These are phyloP conservation scores for Nasonia giraulti DNA, from an alignment of 1,140 invertebrate species.

Conservation along the genomic window DNA sequence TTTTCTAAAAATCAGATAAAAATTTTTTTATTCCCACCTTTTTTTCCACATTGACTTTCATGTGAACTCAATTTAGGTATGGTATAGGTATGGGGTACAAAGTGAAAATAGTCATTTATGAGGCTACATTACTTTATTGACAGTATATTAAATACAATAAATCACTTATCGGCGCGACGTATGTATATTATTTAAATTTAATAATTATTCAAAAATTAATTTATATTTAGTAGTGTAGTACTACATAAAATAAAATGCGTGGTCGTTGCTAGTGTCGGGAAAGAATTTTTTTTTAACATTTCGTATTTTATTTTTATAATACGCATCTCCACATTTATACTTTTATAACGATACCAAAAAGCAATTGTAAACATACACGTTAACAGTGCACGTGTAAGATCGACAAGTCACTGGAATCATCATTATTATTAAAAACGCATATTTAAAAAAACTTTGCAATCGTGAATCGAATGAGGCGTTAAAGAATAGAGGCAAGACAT, in stretches of 20 bases:
- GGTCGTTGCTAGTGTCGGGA: slow-evolving; percentile 19
- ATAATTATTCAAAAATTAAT: slow-evolving; percentile 34
- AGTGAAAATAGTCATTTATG: background rate
- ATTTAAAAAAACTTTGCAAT: background rate
- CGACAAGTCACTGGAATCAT: slow-evolving; percentile 3
- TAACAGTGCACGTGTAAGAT: slow-evolving; percentile 21
- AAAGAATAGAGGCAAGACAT: background rate
- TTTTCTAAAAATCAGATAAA: no score
- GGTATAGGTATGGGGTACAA: background rate
- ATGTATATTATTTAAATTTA: slow-evolving; percentile 14
- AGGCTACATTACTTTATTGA: slow-evolving; percentile 56
- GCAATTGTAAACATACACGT: slow-evolving; percentile 5
- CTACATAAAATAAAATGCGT: slow-evolving; percentile 15
- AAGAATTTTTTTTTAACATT: slow-evolving; percentile 12
- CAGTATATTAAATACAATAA: slow-evolving; percentile 55
- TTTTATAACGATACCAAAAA: background rate
- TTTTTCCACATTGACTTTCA: no score
- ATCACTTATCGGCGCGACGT: slow-evolving; percentile 46
- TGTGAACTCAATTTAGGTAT: background rate
- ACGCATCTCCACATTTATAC: background rate
- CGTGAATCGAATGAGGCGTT: slow-evolving; percentile 4
- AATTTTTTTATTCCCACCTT: no score
- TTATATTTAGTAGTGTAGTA: slow-evolving; percentile 23
- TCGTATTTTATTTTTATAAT: background rate
- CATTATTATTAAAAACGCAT: slow-evolving; percentile 1